phyloP scores from a whole-genome alignment of 2,113 vertebrate species.

The Chunga burmeisteri region DNA sequence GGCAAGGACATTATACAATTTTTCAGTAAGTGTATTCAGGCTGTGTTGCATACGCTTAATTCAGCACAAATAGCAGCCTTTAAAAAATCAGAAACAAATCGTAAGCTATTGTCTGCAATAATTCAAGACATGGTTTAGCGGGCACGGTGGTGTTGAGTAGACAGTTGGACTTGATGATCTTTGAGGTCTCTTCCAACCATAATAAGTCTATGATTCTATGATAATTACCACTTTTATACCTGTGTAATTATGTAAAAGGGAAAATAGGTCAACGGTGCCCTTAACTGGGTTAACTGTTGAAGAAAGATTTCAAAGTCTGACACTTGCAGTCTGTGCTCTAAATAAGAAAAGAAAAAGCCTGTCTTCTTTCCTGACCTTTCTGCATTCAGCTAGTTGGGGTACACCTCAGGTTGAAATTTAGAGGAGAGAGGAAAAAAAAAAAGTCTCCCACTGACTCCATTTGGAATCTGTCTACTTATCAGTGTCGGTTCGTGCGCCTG shows the following conservation, averaged over 20 bases:
- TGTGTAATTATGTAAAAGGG: background rate
- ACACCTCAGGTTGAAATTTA: background rate
- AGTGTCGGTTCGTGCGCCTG: background rate
- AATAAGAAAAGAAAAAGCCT: background rate
- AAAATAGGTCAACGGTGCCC: background rate
- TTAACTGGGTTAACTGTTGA: background rate
- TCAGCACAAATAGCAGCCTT: background rate
- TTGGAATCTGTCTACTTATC: background rate
- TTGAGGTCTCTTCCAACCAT: no score
- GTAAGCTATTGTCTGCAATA: background rate
- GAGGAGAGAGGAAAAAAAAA: background rate
- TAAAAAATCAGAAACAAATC: background rate
- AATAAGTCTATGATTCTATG: no score
- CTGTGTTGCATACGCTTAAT: background rate
- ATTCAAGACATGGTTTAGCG: no score
- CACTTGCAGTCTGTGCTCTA: background rate
- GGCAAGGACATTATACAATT: background rate
- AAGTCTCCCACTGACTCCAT: background rate
- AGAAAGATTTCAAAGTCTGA: background rate
- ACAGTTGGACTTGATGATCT: no score
- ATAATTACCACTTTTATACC: background rate
- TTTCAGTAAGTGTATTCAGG: background rate
- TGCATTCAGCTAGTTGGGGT: background rate
- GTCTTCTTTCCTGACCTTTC: background rate
- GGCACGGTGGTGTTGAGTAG: no score